These are phyloP conservation scores for Drosophila sturtevanti DNA, from an alignment of 1,140 invertebrate species.

Conservation along the genomic window DNA sequence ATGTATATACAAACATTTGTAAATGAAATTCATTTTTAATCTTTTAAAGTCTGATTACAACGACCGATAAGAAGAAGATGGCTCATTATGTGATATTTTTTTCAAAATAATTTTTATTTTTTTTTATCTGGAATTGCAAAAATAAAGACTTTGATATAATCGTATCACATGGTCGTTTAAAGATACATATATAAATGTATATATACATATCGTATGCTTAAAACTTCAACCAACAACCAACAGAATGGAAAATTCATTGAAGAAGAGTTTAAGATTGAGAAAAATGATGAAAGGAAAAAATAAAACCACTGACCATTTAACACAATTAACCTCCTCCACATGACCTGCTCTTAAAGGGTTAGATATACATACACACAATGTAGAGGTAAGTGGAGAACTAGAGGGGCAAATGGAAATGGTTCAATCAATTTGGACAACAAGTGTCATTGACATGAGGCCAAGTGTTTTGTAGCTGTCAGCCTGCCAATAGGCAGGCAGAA, in stretches of 20 bases:
- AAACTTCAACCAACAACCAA: background rate
- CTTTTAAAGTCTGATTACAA: constrained; percentile 6
- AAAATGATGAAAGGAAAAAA: constrained; percentile 19
- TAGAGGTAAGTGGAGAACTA: background rate
- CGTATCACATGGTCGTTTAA: background rate
- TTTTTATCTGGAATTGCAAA: background rate
- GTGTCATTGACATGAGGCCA: constrained; percentile 60
- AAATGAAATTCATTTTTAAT: constrained; percentile 8
- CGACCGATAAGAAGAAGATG: constrained; percentile 12
- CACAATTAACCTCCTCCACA: constrained; percentile 55
- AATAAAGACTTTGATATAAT: background rate
- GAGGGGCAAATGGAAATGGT: constrained; percentile 6
- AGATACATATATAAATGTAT: background rate
- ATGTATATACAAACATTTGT: no score
- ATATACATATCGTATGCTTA: background rate
- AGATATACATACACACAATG: background rate
- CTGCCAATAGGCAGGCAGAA: constrained; percentile 13
- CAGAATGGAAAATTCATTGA: background rate
- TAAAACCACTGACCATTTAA: constrained; percentile 55
- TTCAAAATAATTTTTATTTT: constrained; percentile 1
- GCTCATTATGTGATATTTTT: constrained; percentile 16
- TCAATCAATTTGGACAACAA: constrained; percentile 54
- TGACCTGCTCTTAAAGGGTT: constrained; percentile 6
- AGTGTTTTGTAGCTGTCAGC: constrained; percentile 33
- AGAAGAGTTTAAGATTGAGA: constrained; percentile 7